These are phyloP conservation scores for Rhinophrynus dorsalis DNA, from an alignment of 2,797 vertebrate genomes.

Conservation along the genomic window DNA sequence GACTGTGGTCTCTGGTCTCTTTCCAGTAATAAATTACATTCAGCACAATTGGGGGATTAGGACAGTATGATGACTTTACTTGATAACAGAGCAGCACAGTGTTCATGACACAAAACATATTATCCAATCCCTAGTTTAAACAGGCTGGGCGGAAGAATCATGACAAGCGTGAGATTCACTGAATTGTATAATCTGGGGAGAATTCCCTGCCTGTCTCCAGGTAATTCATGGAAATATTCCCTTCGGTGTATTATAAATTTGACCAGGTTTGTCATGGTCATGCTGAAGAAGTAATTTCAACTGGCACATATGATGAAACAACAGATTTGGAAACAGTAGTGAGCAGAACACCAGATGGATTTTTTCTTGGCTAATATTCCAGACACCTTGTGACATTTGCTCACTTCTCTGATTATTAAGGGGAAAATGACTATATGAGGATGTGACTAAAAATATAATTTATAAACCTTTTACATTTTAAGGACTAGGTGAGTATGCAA, in stretches of 20 bases:
- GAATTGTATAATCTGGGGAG: constrained; percentile 57
- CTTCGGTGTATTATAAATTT: constrained; percentile 61
- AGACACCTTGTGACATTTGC: constrained; percentile 54
- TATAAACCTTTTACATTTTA: constrained; percentile 20
- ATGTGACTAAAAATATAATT: constrained; percentile 7
- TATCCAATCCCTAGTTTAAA: constrained; percentile 61
- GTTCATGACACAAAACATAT: constrained; percentile 51
- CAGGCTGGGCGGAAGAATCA: constrained; percentile 58
- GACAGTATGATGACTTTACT: constrained; percentile 28
- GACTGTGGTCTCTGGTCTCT: no score
- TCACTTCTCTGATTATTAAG: constrained; percentile 27
- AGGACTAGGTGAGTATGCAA: no score
- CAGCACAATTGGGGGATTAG: constrained; percentile 10
- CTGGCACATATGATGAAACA: constrained; percentile 68
- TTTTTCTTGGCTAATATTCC: constrained; percentile 68
- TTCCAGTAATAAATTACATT: no score
- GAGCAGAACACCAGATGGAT: constrained; percentile 63
- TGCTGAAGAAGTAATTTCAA: constrained; percentile 72
- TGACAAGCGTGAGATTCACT: constrained; percentile 58
- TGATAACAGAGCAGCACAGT: constrained; percentile 31
- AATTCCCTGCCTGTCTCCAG: constrained; percentile 62
- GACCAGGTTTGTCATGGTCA: constrained; percentile 66
- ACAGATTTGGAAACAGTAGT: constrained; percentile 74
- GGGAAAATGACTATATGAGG: constrained; percentile 1
- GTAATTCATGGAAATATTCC: constrained; percentile 64